phyloP scores from a whole-genome alignment of 2,888 invertebrate species.

The Lissocephala sabroskyi region DNA sequence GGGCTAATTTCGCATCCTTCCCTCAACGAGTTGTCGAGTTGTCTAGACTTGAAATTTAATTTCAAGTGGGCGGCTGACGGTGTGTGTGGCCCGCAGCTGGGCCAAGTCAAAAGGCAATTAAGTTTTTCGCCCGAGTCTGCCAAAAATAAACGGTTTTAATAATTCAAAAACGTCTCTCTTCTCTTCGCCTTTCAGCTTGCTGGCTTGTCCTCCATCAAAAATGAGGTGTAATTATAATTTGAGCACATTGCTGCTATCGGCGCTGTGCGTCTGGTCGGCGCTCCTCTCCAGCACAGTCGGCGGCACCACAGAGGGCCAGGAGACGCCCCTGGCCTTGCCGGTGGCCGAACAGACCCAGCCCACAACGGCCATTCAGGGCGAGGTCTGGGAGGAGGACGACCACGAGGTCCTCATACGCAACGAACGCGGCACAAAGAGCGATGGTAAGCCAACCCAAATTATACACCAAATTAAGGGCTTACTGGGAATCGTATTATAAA shows the following conservation, averaged over 20 bases:
- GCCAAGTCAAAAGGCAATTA: no score
- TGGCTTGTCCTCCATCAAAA: conserved; percentile 11
- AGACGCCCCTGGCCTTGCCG: conserved; percentile 71
- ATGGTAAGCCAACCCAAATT: conserved; percentile 51
- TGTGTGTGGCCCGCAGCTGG: no score
- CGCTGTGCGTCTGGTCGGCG: conserved; percentile 52
- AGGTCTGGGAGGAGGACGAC: conserved; percentile 85
- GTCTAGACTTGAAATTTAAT: no score
- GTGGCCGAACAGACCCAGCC: conserved; percentile 71
- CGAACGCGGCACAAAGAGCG: conserved; percentile 82
- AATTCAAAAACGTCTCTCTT: no score
- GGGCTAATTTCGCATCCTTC: no score
- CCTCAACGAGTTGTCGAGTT: no score
- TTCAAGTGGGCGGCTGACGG: no score
- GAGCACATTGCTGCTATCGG: conserved; percentile 40
- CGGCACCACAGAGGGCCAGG: conserved; percentile 71
- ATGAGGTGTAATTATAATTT: conserved; percentile 46
- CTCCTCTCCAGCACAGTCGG: conserved; percentile 60
- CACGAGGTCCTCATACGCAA: conserved; percentile 86
- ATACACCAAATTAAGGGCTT: no score
- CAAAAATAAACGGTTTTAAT: no score
- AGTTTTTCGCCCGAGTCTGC: no score
- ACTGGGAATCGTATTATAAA: no score
- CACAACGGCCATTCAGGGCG: conserved; percentile 74
- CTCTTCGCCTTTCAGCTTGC: neutral